Evolutionary conservation across 1,140 invertebrate genomes (phyloP).

Genomic region (Ceratitis capitata): DNA sequence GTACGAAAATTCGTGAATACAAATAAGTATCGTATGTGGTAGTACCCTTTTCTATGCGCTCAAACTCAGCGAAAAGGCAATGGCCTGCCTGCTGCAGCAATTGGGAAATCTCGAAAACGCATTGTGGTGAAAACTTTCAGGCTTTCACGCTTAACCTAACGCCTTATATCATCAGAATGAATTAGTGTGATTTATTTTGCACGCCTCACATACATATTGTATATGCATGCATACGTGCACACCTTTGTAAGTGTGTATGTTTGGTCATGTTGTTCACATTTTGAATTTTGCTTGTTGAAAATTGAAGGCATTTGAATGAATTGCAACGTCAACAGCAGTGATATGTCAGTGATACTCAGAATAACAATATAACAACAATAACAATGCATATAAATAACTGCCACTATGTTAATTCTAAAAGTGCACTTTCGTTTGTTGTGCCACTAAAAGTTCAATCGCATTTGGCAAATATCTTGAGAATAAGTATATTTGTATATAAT

Average conservation of each 20-base stretch:
- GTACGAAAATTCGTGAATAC: not conserved
- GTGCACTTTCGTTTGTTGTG: slow-evolving; percentile 33
- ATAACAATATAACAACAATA: not conserved
- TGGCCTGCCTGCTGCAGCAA: too few relatives aligned
- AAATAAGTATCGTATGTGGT: not conserved
- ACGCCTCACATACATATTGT: not conserved
- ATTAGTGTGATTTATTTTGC: not conserved
- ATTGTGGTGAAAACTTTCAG: slow-evolving; percentile 34
- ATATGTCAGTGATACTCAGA: not conserved
- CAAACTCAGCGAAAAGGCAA: slow-evolving; percentile 22
- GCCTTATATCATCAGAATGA: slow-evolving; percentile 38
- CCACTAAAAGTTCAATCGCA: slow-evolving; percentile 31
- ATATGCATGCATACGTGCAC: not conserved
- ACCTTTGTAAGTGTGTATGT: too few relatives aligned
- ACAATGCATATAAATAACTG: not conserved
- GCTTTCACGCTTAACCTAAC: slow-evolving; percentile 26
- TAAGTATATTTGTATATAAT: too few relatives aligned
- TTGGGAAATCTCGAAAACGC: slow-evolving; percentile 21
- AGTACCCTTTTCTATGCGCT: not conserved
- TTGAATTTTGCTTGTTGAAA: not conserved
- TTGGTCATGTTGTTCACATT: not conserved
- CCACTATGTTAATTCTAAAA: slow-evolving; percentile 27
- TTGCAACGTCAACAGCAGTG: slow-evolving; percentile 11
- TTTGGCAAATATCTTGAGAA: slow-evolving; percentile 9
- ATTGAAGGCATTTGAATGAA: slow-evolving; percentile 29